A percentile compares a stretch with the other conserved stretches of the same genome.
Evolutionary conservation across 2,113 vertebrate genomes (phyloP).

Genomic region (Eolophus roseicapilla): DNA sequence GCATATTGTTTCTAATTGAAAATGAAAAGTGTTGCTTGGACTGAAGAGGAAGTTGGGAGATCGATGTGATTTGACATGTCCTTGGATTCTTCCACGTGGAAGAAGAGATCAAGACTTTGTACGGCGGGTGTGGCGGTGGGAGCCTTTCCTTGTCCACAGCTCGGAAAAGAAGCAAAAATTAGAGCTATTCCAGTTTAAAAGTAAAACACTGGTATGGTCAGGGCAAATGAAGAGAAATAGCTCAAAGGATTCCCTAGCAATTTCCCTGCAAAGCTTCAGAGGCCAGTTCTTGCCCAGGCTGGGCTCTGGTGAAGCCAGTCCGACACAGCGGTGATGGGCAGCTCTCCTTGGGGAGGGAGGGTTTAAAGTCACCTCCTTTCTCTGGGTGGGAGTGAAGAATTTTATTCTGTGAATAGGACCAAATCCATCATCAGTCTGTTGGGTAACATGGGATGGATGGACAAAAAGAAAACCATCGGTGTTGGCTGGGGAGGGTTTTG

Average conservation of each 20-base stretch:
- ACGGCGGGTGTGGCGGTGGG: fast-evolving
- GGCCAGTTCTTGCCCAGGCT: not conserved
- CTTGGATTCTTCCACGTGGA: not conserved
- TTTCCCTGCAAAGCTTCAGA: not conserved
- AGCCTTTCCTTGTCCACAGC: not conserved
- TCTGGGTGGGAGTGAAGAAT: not conserved
- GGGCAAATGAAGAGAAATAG: not conserved
- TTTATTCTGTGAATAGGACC: conserved; percentile 9
- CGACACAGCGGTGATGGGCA: fast-evolving
- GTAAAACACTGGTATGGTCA: not conserved
- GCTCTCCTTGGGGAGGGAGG: fast-evolving
- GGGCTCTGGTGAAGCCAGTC: not conserved
- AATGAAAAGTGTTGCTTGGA: not conserved
- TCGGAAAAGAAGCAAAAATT: not conserved
- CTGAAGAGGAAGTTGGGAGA: not conserved
- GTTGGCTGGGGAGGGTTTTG: not conserved
- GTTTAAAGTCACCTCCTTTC: not conserved
- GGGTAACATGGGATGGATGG: not conserved
- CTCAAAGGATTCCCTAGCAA: not conserved
- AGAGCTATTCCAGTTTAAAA: not conserved
- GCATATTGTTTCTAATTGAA: not conserved
- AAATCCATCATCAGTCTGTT: not conserved
- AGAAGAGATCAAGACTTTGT: not conserved
- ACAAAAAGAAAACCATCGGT: not conserved
- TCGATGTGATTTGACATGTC: not conserved